These are phyloP conservation scores for Nephila pilipes DNA, from an alignment of 1,140 invertebrate species.

Conservation along the genomic window DNA sequence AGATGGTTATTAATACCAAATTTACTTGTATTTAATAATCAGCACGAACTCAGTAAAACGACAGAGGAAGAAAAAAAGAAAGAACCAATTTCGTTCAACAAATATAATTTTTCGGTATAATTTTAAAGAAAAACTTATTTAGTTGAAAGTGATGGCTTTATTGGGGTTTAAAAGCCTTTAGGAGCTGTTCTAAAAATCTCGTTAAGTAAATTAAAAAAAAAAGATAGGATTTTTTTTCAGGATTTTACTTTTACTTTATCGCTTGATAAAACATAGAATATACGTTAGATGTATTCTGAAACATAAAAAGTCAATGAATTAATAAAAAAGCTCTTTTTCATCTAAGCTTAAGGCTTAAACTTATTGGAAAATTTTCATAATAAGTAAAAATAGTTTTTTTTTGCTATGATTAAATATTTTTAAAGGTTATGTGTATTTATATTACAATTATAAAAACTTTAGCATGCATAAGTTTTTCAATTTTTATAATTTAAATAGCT, in stretches of 20 bases:
- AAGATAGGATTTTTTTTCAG: not conserved
- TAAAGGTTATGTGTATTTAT: too few species aligned
- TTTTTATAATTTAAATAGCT: too few species aligned
- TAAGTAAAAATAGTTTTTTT: too few species aligned
- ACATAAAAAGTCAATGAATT: not conserved
- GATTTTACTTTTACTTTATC: not conserved
- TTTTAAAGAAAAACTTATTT: slow-evolving; percentile 3
- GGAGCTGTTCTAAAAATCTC: not conserved
- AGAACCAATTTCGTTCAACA: not conserved
- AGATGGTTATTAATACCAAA: not conserved
- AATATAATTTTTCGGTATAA: not conserved
- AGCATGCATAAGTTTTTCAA: too few species aligned
- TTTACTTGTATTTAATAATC: not conserved
- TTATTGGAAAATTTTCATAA: not conserved
- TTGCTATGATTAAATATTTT: too few species aligned
- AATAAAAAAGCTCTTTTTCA: not conserved
- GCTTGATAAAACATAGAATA: too few species aligned
- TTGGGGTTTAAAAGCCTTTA: not conserved
- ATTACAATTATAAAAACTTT: too few species aligned
- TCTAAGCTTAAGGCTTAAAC: not conserved
- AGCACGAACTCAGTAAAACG: not conserved
- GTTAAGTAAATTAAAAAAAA: not conserved
- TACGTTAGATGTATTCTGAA: not conserved
- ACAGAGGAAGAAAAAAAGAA: not conserved
- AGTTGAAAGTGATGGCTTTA: not conserved